Conservation (phyloP, 2,797 vertebrate species). For the Pachyuromys duprasi region DNA sequence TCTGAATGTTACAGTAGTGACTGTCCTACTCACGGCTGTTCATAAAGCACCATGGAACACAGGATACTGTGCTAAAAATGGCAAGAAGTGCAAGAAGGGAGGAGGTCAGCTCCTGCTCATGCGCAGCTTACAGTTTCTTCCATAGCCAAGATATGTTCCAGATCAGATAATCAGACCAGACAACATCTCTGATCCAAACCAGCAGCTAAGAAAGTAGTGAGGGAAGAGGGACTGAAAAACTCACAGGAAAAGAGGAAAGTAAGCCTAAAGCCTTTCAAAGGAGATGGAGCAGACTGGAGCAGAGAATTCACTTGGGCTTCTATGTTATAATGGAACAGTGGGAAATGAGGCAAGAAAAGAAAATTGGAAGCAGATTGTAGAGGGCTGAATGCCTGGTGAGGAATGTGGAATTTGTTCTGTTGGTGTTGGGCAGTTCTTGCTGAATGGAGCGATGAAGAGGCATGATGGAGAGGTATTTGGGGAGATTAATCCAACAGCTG, state of each 20-base stretch:
- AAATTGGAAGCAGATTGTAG: conserved; percentile 75
- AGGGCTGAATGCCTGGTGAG: conserved; percentile 36
- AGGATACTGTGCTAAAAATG: not conserved
- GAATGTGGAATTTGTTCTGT: conserved; percentile 60
- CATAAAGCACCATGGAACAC: not conserved
- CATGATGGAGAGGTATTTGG: conserved; percentile 49
- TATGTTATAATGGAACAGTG: not conserved
- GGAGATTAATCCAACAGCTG: conserved; percentile 55
- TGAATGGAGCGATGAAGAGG: not conserved
- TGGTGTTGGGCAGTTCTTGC: conserved; percentile 44
- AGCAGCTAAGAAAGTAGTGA: accelerated
- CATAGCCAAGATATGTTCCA: not conserved
- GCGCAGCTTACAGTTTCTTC: not conserved
- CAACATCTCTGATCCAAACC: not conserved
- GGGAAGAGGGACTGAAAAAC: not conserved
- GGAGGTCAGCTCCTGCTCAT: not conserved
- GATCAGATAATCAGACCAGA: not conserved
- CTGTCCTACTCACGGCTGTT: not conserved
- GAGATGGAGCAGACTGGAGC: not conserved
- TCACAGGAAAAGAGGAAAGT: conserved; percentile 39
- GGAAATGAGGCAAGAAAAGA: conserved; percentile 74
- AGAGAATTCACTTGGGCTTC: conserved; percentile 6
- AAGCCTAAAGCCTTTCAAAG: conserved; percentile 23
- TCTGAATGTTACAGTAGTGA: not conserved
- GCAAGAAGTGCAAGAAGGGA: not conserved